Evolutionary conservation across 35 echinoderm and acorn worm genomes (phyloP).

Genomic region (Ptychodera flava): DNA sequence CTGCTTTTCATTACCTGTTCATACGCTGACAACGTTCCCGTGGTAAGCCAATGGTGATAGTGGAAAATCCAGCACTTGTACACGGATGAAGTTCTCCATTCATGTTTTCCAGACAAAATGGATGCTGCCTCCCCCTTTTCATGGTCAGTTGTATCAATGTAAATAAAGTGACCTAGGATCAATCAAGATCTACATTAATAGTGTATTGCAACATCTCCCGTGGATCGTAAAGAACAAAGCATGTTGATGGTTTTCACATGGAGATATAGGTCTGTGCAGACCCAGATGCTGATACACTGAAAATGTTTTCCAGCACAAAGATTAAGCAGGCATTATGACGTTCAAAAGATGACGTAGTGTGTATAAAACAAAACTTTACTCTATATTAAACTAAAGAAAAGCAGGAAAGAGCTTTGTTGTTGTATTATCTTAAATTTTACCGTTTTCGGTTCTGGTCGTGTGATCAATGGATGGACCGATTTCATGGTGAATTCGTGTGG

Average conservation of each 20-base stretch:
- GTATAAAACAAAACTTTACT: neutral
- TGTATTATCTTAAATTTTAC: conserved; percentile 15
- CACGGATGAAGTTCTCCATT: neutral
- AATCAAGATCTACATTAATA: neutral
- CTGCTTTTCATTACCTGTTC: neutral
- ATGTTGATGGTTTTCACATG: neutral
- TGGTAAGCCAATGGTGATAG: neutral
- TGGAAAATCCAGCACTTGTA: neutral
- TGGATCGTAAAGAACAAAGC: neutral
- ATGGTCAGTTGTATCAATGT: neutral
- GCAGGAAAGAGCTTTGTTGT: too few relatives aligned
- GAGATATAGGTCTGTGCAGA: neutral
- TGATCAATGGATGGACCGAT: conserved; percentile 62
- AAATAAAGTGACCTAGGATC: neutral
- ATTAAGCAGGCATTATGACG: neutral
- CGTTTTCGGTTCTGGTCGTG: conserved; percentile 49
- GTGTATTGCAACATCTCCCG: neutral
- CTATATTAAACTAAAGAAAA: too few relatives aligned
- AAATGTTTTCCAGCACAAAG: neutral
- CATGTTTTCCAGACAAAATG: neutral
- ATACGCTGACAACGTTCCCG: neutral
- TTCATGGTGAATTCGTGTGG: neutral
- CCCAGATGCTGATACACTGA: neutral
- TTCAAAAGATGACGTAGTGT: neutral
- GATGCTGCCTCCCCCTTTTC: neutral